These are phyloP conservation scores for Clytia hemisphaerica DNA, from an alignment of 30 jellyfish, hydroid and myxozoan genomes.

Conservation along the genomic window DNA sequence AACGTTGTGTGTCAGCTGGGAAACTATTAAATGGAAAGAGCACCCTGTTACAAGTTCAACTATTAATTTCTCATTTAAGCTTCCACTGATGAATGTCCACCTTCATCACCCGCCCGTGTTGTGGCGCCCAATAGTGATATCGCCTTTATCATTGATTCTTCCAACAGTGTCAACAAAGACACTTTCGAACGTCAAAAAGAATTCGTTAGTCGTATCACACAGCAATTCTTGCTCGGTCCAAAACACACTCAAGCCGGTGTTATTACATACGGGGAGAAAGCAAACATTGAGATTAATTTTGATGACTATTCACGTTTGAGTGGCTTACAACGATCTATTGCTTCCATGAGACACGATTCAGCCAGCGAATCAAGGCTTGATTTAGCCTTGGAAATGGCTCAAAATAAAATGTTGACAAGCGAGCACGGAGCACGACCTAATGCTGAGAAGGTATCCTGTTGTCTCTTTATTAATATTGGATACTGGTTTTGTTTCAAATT, in stretches of 20 bases:
- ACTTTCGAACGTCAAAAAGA: constrained; percentile 55
- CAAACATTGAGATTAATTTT: constrained; percentile 60
- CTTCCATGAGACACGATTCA: constrained; percentile 31
- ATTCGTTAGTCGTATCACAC: constrained; percentile 49
- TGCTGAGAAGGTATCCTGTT: constrained; percentile 47
- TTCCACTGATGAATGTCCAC: too few relatives aligned
- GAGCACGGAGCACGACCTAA: constrained; percentile 71
- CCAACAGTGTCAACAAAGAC: constrained; percentile 51
- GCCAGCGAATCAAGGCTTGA: constrained; percentile 72
- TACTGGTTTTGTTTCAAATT: too few relatives aligned
- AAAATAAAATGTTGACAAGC: constrained; percentile 43
- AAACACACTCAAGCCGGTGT: constrained; percentile 69
- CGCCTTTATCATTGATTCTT: constrained; percentile 72
- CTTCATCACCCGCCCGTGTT: too few relatives aligned
- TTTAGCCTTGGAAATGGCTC: constrained; percentile 62
- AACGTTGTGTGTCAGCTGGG: too few relatives aligned
- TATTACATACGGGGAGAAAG: constrained; percentile 60
- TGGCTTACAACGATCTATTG: constrained; percentile 49
- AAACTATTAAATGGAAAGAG: too few relatives aligned
- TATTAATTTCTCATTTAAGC: too few relatives aligned
- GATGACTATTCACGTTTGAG: constrained; percentile 41
- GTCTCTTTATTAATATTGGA: too few relatives aligned
- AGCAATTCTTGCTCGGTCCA: constrained; percentile 56
- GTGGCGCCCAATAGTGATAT: too few relatives aligned
- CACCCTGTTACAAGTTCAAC: too few relatives aligned